phyloP scores from a whole-genome alignment of 2,113 vertebrate species.

The Chroicocephalus ridibundus region DNA sequence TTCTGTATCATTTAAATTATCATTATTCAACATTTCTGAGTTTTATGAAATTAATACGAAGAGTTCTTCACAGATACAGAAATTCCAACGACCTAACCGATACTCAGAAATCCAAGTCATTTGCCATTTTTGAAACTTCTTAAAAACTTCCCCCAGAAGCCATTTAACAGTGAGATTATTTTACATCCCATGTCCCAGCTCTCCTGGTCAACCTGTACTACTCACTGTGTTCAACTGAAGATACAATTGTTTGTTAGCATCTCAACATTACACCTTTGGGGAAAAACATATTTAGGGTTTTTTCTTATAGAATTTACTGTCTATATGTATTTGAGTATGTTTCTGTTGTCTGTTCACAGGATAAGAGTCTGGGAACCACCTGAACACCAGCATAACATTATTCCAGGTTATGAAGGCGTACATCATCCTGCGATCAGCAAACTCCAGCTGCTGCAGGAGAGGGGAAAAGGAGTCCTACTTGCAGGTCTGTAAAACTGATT shows the following conservation, averaged over 20 bases:
- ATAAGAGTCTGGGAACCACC: constrained; percentile 69
- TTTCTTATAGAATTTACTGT: neutral
- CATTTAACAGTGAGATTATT: neutral
- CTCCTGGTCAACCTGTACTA: neutral
- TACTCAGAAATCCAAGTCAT: neutral
- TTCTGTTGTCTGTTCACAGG: constrained; percentile 9
- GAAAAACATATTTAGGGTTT: neutral
- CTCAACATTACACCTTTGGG: neutral
- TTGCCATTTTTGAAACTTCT: neutral
- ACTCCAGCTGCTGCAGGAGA: constrained; percentile 61
- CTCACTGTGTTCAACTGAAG: neutral
- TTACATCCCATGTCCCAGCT: neutral
- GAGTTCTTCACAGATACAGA: neutral
- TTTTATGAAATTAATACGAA: neutral
- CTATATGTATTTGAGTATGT: neutral
- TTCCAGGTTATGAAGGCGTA: constrained; percentile 59
- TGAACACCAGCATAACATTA: constrained; percentile 50
- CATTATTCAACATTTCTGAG: neutral
- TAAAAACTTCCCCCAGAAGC: neutral
- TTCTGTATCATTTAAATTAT: neutral
- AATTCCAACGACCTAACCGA: neutral
- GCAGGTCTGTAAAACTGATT: constrained; percentile 48
- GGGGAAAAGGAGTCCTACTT: constrained; percentile 61
- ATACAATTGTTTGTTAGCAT: neutral
- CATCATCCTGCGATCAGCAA: constrained; percentile 34